Evolutionary conservation across 2,113 vertebrate genomes (phyloP), one percentile per base, ranked within the genome.

Genomic region (Spea bombifrons): DNA sequence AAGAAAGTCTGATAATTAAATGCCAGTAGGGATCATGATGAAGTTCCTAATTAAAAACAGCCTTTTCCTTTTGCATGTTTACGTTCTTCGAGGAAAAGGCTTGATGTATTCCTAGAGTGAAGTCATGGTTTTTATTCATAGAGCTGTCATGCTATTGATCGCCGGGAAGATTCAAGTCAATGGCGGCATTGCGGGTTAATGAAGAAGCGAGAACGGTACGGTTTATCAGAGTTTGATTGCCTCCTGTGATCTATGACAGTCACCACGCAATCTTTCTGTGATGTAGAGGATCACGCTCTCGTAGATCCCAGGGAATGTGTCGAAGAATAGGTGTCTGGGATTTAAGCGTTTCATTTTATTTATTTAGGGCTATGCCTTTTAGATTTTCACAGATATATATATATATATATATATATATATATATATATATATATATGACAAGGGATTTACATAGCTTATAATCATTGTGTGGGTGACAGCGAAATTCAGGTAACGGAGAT

Each of bases 91-190:
- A 64, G 15, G 47, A 47, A 65, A 74, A 63, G 12, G 59, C 8
- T 47, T 48, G 12, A 46, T 46, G 15, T 6, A 17, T 65, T 64
- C 61, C 63, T 74, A 64, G 50, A 57, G 9, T 49, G 49, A 13
- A 49, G 48, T 46, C 43, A 64, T 3, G 45, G 46, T 48, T 17
- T 59, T 65, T 65, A 65, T 65, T 74, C 59, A 74, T 49, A 65
- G 72, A 74, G 72, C 59, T 50, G 72, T 74, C 72, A 64, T 74
- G 12, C 59, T 64, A 74, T 74, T 64, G 72, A 74, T 74, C 44
- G 47, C 46, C 9, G 8, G 46, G 45, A 74, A 65, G 72, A 74
- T 59, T 61, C 46, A 49, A 74, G 64, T 74, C 72, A 74, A 74
- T 74, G 72, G 46, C 59, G 64, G 72, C 48, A 74, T 50, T 47